A percentile compares a stretch with the other conserved stretches of the same genome.
phyloP scores from a whole-genome alignment of 2,888 invertebrate species.

The Eupithecia inturbata region DNA sequence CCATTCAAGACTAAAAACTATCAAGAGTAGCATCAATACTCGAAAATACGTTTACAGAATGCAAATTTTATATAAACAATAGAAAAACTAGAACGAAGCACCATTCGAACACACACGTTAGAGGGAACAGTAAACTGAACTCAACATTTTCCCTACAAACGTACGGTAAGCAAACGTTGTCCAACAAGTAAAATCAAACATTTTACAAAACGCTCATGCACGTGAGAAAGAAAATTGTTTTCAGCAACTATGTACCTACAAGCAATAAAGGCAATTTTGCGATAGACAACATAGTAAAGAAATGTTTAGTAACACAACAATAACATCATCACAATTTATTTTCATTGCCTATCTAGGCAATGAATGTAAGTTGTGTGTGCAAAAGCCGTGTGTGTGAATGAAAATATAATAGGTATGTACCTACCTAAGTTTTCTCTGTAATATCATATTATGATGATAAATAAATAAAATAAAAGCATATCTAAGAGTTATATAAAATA shows the following conservation, averaged over 20 bases:
- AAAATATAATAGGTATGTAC: no score
- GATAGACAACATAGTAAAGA: constrained; percentile 34
- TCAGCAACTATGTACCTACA: constrained; percentile 36
- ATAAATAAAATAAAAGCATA: background rate
- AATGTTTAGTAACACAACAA: constrained; percentile 1
- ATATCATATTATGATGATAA: background rate
- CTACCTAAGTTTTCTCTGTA: background rate
- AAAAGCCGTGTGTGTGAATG: no score
- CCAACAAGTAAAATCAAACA: constrained; percentile 37
- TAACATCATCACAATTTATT: no score
- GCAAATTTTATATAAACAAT: background rate
- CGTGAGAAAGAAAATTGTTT: constrained; percentile 36
- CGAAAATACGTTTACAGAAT: background rate
- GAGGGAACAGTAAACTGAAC: background rate
- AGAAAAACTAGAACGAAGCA: background rate
- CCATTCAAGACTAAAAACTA: background rate
- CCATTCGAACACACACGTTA: background rate
- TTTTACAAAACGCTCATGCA: constrained; percentile 33
- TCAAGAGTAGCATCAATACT: background rate
- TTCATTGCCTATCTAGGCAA: background rate
- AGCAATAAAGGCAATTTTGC: constrained; percentile 46
- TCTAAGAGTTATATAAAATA: background rate
- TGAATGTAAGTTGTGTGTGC: no score
- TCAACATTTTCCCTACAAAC: background rate
- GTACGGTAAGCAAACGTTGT: constrained; percentile 11